Evolutionary conservation across 2,797 vertebrate genomes (phyloP).

Genomic region (Loris lydekkerianus): DNA sequence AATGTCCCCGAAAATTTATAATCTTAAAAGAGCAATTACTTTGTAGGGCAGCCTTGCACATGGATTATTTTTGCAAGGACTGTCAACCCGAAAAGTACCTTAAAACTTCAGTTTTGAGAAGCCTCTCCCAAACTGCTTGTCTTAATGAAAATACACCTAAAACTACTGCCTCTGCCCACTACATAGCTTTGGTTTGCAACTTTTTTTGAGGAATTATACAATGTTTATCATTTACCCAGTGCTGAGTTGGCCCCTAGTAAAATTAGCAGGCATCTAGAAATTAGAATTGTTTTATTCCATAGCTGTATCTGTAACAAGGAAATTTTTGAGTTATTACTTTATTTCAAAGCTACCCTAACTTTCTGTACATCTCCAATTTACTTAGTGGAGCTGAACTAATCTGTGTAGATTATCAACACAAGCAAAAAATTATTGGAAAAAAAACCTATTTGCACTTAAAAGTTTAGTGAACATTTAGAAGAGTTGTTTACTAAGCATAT

Average conservation of each 20-base stretch:
- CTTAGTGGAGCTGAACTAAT: background rate
- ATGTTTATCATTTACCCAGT: background rate
- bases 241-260: background rate
- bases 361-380: background rate
- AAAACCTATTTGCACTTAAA: background rate
- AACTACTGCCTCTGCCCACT: background rate
- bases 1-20: background rate
- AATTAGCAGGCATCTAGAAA: background rate
- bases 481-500: background rate
- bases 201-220: background rate
- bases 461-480: background rate
- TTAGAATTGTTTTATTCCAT: background rate
- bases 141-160: background rate
- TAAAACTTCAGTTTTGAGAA: background rate
- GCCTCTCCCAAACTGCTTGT: background rate
- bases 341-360: conserved; percentile 12
- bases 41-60: background rate
- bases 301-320: background rate
- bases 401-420: background rate
- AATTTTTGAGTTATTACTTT: background rate
- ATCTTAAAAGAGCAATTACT: background rate
- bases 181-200: background rate
- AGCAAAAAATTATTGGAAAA: background rate
- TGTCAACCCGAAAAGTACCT: background rate
- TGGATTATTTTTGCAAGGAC: background rate